Base-by-base conservation (phyloP, 1,140 invertebrate species). In the Ectropis grisescens region DNA sequence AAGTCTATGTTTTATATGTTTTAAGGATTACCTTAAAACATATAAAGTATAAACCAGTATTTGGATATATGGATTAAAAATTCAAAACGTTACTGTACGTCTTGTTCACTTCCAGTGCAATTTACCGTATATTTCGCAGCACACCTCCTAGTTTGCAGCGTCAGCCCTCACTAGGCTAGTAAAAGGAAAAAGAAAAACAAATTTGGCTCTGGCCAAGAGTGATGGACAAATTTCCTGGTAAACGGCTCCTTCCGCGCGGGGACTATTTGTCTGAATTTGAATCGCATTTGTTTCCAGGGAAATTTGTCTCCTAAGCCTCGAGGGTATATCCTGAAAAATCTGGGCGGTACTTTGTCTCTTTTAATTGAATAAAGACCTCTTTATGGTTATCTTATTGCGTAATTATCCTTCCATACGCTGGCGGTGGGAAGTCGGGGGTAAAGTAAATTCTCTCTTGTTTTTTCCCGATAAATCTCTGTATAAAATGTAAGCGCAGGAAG, bases 231-330 rank as follows among this genome's bases (percentile, higher is more conserved):
- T 76, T 71, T 71, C 64, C 67, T 64, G 59, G 66, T 61, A 72
- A 72, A 72, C 61, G 61, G 62, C 51, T 67, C 53, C 58, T 58
- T 61, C 62, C 65, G 66, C 68, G 50, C 45, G 16, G 66, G 66
- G 66, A 70, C 68, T 64, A 70, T 68, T 70, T 65, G 62, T 71
- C 62, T 71, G 65, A 69, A 71, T 69, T 69, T 69, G 65, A 71
- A 71, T 71, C 58, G 65, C 65, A 69, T 71, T 69, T 71, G 62
- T 75, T 75, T 67, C 50, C 51, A 62, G 53, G 56, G 57, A 64
- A 75, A 75, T 72, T 75, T 75, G 68, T 75, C 70, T 68, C 65
- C 55, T 60, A 71, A 69, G 58, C 58, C 67, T 56, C 65, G 16
- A 11, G 62, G 56, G 60, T 62, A 45, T 70, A 50, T 56, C 50